Conservation (phyloP, 2,888 invertebrate species). For the Cenopis cana region DNA sequence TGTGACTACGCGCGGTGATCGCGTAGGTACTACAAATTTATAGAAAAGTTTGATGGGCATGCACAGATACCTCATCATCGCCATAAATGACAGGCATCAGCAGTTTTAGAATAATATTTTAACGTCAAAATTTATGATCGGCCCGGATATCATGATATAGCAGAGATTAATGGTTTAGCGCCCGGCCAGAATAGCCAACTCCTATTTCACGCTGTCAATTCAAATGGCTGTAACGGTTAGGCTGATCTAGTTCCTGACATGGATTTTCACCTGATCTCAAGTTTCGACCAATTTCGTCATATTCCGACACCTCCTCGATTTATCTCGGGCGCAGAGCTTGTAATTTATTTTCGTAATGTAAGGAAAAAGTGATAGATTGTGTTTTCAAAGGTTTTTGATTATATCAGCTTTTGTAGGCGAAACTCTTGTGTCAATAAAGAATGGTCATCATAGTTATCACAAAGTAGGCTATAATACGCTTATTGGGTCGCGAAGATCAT, state of each 20-base stretch:
- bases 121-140: conserved; percentile 27
- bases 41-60: not conserved
- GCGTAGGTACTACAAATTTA: no score
- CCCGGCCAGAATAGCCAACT: conserved; percentile 46
- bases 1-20: no score
- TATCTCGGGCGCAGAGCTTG: conserved; percentile 53
- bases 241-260: conserved; percentile 52
- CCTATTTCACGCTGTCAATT: conserved; percentile 69
- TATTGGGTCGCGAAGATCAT: not conserved
- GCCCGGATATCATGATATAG: conserved; percentile 34
- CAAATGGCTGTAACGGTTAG: conserved; percentile 53
- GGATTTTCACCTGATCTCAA: conserved; percentile 58
- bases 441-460: not conserved
- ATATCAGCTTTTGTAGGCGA: not conserved
- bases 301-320: conserved; percentile 57
- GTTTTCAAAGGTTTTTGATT: not conserved
- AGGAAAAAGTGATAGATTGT: conserved; percentile 11
- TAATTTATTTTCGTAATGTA: conserved; percentile 16
- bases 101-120: conserved; percentile 30
- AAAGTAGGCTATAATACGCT: no score
- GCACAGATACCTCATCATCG: not conserved
- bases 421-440: conserved; percentile 1
- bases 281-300: conserved; percentile 59
- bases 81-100: conserved; percentile 25
- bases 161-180: conserved; percentile 40